Percentiles rank a stretch among this genome's conserved stretches.
Evolutionary conservation across 23 tunicate genomes (phyloP).

Genomic region (Ciona savignyi): DNA sequence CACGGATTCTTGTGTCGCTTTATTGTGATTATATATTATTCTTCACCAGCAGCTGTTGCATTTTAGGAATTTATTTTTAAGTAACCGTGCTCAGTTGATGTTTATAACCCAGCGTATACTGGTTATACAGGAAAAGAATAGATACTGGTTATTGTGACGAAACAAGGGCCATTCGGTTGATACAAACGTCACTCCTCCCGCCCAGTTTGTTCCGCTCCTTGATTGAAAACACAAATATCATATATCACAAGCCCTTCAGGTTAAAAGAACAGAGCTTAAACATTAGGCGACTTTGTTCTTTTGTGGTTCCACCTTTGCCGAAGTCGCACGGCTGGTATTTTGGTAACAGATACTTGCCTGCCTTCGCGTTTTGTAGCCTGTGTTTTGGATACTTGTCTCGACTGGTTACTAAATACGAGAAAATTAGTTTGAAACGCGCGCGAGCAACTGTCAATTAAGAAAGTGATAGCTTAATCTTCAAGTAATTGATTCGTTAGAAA

Average conservation of each 20-base stretch:
- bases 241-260: not conserved
- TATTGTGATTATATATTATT: too few species aligned
- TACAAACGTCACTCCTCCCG: not conserved
- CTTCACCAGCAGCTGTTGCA: too few species aligned
- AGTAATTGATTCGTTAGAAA: not conserved
- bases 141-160: not conserved
- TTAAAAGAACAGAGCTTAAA: not conserved
- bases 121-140: not conserved
- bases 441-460: not conserved
- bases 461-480: not conserved
- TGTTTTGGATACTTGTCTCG: not conserved
- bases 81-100: too few species aligned
- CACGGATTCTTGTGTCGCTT: too few species aligned
- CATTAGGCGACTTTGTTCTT: not conserved
- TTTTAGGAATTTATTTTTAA: too few species aligned
- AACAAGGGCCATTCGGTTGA: not conserved
- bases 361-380: not conserved
- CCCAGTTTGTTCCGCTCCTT: not conserved
- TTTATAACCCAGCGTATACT: too few species aligned
- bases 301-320: not conserved
- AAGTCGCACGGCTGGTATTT: not conserved
- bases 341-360: conserved; percentile 1
- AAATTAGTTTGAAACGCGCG: not conserved
- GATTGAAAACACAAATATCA: not conserved
- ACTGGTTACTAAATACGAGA: not conserved